Evolutionary conservation across 2,113 vertebrate species (phyloP).

Genomic region (Beaufortia kweichowensis): DNA sequence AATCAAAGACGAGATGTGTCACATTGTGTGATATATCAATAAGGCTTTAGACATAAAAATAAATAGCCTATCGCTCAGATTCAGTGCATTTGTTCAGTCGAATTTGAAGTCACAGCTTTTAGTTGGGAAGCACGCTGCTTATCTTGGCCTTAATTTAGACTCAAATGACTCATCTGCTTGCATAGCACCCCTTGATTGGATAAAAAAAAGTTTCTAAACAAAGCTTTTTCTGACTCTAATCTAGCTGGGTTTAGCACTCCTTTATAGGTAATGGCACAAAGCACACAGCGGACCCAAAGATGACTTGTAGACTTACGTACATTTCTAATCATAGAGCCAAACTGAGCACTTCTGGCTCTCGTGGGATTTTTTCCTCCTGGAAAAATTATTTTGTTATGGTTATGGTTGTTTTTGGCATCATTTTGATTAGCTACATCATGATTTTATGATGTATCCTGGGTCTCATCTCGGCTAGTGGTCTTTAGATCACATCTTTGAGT

Average conservation of each 20-base stretch:
- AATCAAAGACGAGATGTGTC: slow-evolving; percentile 3
- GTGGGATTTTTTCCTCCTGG: slow-evolving; percentile 59
- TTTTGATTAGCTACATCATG: slow-evolving; percentile 21
- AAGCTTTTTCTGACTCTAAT: slow-evolving; percentile 61
- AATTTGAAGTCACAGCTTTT: too few species aligned
- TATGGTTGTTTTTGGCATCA: slow-evolving; percentile 42
- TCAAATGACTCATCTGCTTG: slow-evolving; percentile 59
- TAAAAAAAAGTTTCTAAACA: slow-evolving; percentile 72
- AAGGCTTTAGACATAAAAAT: not conserved
- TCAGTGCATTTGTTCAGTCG: slow-evolving; percentile 16
- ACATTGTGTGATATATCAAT: not conserved
- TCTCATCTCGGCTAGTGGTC: not conserved
- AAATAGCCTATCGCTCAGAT: not conserved
- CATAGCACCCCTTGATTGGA: slow-evolving; percentile 58
- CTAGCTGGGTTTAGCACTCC: slow-evolving; percentile 60
- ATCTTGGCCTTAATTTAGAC: slow-evolving; percentile 54
- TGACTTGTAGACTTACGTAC: slow-evolving; percentile 65
- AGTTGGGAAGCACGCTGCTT: not conserved
- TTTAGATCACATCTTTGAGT: not conserved
- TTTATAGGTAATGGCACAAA: slow-evolving; percentile 71
- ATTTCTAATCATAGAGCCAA: slow-evolving; percentile 53
- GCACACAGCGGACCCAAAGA: slow-evolving; percentile 19
- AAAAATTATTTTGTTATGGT: slow-evolving; percentile 50
- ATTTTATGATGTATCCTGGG: slow-evolving; percentile 25
- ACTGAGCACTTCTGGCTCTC: slow-evolving; percentile 51